Percentiles rank a stretch among this genome's conserved stretches.
These are phyloP conservation scores for Microtus pennsylvanicus DNA, from an alignment of 2,113 vertebrate genomes.

Conservation along the genomic window DNA sequence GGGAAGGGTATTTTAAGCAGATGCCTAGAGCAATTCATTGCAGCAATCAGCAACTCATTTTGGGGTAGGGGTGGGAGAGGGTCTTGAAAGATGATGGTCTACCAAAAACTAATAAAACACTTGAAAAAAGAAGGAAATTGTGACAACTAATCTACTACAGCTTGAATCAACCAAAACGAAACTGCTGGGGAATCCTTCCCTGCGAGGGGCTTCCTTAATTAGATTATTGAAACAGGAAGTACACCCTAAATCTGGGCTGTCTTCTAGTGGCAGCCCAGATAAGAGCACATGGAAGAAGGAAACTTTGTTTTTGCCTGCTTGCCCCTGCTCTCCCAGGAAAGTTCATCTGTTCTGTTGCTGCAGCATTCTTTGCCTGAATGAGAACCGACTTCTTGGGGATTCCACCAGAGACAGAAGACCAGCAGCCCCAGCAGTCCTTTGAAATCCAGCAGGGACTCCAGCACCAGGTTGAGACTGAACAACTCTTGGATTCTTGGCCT, in stretches of 20 bases:
- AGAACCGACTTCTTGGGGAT: neutral
- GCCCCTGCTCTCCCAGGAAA: neutral
- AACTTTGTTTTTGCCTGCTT: neutral
- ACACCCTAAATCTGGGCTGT: neutral
- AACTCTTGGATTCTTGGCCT: neutral
- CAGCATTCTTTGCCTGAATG: neutral
- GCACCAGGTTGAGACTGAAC: neutral
- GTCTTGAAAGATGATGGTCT: neutral
- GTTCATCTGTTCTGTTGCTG: neutral
- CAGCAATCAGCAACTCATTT: neutral
- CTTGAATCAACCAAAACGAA: neutral
- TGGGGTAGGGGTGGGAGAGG: neutral
- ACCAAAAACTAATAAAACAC: neutral
- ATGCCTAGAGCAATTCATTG: neutral
- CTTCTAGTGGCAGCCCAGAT: neutral
- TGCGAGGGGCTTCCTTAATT: neutral
- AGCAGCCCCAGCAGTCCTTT: neutral
- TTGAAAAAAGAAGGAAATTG: neutral
- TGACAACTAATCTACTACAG: neutral
- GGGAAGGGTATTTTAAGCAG: neutral
- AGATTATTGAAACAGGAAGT: neutral
- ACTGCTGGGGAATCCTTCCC: neutral
- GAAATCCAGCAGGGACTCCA: neutral
- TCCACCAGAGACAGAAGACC: neutral
- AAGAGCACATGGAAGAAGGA: neutral